A percentile compares a stretch with the other conserved stretches of the same genome.
Conservation (phyloP, 2,888 invertebrate species). For the Leptinotarsa peninsularis region DNA sequence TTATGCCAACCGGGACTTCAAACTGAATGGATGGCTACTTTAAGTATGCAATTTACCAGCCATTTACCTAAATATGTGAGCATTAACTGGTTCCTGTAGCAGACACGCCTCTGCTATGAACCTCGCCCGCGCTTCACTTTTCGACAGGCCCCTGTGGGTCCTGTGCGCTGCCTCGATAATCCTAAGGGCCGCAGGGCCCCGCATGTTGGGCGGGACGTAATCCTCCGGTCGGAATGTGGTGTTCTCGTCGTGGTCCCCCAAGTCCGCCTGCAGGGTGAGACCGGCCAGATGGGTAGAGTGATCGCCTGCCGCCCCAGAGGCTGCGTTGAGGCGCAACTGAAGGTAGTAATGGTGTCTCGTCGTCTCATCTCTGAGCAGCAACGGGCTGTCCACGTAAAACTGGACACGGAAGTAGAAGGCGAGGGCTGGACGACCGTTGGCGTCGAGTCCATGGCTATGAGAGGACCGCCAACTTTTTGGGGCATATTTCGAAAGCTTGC, state of each 20-base stretch:
- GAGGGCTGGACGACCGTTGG: slow-evolving; percentile 89
- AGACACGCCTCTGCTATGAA: slow-evolving; percentile 92
- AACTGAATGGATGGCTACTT: no score
- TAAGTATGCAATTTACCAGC: not conserved
- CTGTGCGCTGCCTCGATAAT: slow-evolving; percentile 83
- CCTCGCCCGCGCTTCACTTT: slow-evolving; percentile 85
- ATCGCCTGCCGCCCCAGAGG: slow-evolving; percentile 74
- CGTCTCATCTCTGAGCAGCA: slow-evolving; percentile 89
- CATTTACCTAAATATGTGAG: slow-evolving; percentile 77
- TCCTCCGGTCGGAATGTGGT: slow-evolving; percentile 82
- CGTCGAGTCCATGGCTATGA: slow-evolving; percentile 90
- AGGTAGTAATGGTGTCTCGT: slow-evolving; percentile 95
- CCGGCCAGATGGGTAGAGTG: slow-evolving; percentile 84
- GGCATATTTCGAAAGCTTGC: slow-evolving; percentile 95
- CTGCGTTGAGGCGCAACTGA: slow-evolving; percentile 91
- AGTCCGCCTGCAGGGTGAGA: slow-evolving; percentile 88
- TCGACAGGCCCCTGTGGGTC: slow-evolving; percentile 81
- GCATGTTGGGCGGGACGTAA: slow-evolving; percentile 81
- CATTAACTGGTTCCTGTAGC: slow-evolving; percentile 87
- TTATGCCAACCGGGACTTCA: no score
- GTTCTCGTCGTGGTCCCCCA: slow-evolving; percentile 80
- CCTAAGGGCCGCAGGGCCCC: slow-evolving; percentile 69
- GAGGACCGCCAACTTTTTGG: slow-evolving; percentile 97
- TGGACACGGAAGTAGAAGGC: slow-evolving; percentile 92
- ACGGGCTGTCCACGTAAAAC: slow-evolving; percentile 93